These are phyloP conservation scores for Psettodes erumei DNA, from an alignment of 2,113 vertebrate genomes.

Conservation along the genomic window DNA sequence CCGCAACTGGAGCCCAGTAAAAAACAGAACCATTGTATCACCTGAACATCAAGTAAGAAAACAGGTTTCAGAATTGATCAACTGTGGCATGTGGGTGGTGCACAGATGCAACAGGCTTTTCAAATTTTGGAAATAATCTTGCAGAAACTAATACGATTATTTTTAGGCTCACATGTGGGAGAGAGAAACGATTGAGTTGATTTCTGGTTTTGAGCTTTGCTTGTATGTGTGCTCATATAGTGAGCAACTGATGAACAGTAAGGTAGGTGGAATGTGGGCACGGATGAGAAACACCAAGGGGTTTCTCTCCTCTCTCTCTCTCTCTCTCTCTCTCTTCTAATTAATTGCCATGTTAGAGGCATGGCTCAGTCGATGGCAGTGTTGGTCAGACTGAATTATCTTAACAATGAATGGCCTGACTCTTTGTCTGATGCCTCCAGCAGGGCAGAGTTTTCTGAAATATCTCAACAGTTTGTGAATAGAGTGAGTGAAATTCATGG, in stretches of 20 bases:
- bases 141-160: slow-evolving; percentile 16
- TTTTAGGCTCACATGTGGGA: slow-evolving; percentile 1
- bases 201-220: slow-evolving; percentile 4
- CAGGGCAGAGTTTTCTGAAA: neutral
- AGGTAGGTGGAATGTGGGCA: slow-evolving; percentile 6
- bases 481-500: no score
- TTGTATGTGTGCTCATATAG: slow-evolving; percentile 14
- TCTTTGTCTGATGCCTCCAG: neutral
- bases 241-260: slow-evolving; percentile 19
- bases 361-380: neutral
- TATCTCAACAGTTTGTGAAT: neutral
- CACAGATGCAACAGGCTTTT: slow-evolving; percentile 57
- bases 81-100: slow-evolving; percentile 38
- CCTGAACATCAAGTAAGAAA: slow-evolving; percentile 43
- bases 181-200: slow-evolving; percentile 3
- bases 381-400: slow-evolving; percentile 17
- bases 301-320: no score
- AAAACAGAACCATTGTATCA: slow-evolving; percentile 49
- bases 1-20: slow-evolving; percentile 44
- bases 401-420: neutral
- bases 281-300: neutral
- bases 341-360: neutral
- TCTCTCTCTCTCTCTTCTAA: slow-evolving; percentile 3
- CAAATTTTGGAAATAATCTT: slow-evolving; percentile 32
- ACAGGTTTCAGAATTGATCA: slow-evolving; percentile 39